Evolutionary conservation across 2,113 vertebrate genomes (phyloP).

Genomic region (Amphilophus citrinellus): DNA sequence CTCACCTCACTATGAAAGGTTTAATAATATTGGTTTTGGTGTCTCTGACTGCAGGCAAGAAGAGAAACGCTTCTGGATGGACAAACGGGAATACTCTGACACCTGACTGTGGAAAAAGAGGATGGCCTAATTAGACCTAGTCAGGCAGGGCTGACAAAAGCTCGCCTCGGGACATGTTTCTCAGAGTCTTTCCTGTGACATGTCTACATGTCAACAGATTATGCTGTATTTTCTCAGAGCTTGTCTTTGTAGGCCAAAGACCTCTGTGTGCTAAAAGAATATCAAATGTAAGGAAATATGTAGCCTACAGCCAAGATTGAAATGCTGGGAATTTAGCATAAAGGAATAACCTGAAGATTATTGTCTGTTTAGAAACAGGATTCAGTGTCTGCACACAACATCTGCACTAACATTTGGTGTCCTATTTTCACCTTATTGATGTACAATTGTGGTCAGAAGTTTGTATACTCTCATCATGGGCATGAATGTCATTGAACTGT

Average conservation of each 20-base stretch:
- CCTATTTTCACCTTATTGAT: background rate
- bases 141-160: conserved; percentile 74
- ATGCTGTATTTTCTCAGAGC: conserved; percentile 54
- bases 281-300: conserved; percentile 51
- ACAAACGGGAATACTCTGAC: conserved; percentile 63
- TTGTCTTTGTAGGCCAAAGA: conserved; percentile 29
- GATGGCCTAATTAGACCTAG: conserved; percentile 74
- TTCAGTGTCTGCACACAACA: background rate
- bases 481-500: background rate
- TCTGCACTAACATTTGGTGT: background rate
- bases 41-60: conserved; percentile 63
- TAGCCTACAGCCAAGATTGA: conserved; percentile 26
- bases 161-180: conserved; percentile 71
- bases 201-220: conserved; percentile 74
- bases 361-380: background rate
- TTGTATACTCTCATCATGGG: background rate
- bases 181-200: conserved; percentile 78
- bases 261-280: conserved; percentile 52
- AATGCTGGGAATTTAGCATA: conserved; percentile 21
- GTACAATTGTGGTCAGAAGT: background rate
- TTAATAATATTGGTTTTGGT: conserved; percentile 69
- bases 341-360: background rate
- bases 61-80: conserved; percentile 45
- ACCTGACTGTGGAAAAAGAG: conserved; percentile 68
- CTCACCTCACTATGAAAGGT: conserved; percentile 49